Conservation (phyloP, 2,113 vertebrate genomes). For the Phalacrocorax carbo region DNA sequence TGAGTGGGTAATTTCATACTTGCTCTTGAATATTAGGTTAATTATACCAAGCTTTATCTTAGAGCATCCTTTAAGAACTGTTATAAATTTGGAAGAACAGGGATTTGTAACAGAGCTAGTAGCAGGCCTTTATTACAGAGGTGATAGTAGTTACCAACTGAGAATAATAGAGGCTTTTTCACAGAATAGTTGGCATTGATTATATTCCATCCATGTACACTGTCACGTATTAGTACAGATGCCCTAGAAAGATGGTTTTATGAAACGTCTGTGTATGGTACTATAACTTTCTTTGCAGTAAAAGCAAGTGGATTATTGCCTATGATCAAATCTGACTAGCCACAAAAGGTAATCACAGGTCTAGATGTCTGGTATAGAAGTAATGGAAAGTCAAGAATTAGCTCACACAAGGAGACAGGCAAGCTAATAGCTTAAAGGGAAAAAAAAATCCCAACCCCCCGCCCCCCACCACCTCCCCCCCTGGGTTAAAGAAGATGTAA, state of each 20-base stretch:
- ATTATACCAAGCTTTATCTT: neutral
- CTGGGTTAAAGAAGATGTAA: neutral
- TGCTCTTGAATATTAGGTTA: neutral
- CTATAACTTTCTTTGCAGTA: neutral
- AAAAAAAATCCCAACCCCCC: no score
- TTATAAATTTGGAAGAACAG: neutral
- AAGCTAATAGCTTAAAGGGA: neutral
- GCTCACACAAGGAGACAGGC: neutral
- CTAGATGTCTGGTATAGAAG: neutral
- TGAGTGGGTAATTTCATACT: neutral
- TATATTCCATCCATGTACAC: neutral
- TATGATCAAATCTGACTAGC: neutral
- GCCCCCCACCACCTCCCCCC: no score
- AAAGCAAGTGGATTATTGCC: neutral
- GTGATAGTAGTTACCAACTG: neutral
- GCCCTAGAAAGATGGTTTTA: neutral
- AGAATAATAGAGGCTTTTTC: neutral
- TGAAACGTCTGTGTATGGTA: neutral
- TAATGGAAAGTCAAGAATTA: neutral
- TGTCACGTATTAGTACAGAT: neutral
- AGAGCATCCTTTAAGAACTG: neutral
- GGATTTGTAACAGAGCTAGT: neutral
- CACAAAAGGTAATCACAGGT: neutral
- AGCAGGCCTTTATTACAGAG: neutral
- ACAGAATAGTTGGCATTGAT: neutral